phyloP scores from a whole-genome alignment of 2,797 vertebrate species.

The Coregonus sp. region DNA sequence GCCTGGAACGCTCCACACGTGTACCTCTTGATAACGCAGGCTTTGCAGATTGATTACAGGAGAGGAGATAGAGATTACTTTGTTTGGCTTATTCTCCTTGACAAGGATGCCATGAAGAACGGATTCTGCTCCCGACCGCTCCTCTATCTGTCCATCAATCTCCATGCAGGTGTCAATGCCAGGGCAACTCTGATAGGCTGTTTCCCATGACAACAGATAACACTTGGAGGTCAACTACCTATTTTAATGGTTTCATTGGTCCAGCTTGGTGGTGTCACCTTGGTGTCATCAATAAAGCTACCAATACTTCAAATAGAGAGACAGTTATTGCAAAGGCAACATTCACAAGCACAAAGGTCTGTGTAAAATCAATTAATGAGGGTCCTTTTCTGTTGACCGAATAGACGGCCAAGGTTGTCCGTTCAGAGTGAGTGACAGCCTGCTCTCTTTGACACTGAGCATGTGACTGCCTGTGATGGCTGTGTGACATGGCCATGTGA shows the following conservation, averaged over 20 bases:
- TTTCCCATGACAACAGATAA: background rate
- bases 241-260: background rate
- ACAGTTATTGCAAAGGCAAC: background rate
- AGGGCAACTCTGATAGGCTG: constrained; percentile 19
- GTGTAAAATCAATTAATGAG: background rate
- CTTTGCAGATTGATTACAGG: constrained; percentile 29
- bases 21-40: constrained; percentile 17
- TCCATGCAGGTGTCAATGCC: constrained; percentile 18
- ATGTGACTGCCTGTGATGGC: background rate
- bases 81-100: constrained; percentile 6
- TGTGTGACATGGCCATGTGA: background rate
- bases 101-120: constrained; percentile 2
- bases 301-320: background rate
- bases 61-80: constrained; percentile 32
- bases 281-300: background rate
- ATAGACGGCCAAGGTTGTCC: background rate
- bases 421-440: background rate
- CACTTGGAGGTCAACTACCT: background rate
- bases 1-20: constrained; percentile 5
- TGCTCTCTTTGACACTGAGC: background rate
- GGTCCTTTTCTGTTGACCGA: background rate
- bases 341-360: background rate
- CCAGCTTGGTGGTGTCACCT: background rate
- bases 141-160: constrained; percentile 36
- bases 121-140: background rate